Evolutionary conservation across 2,888 invertebrate species (phyloP).

Genomic region (Zaprionus lineosus): DNA sequence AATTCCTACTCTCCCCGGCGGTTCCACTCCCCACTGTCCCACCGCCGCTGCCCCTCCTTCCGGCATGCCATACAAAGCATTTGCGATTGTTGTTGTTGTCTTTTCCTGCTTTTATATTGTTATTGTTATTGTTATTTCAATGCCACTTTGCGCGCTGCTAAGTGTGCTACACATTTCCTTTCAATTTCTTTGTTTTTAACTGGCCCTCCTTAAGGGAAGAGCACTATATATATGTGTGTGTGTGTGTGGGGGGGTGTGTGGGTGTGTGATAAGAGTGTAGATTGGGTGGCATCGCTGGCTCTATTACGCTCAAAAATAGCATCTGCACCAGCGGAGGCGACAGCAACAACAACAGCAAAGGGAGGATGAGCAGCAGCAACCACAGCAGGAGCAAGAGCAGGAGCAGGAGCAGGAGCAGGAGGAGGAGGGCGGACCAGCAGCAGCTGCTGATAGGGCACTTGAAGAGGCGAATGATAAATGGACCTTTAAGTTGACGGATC

Average conservation of each 20-base stretch:
- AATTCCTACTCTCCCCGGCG: conserved; percentile 34
- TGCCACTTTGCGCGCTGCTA: conserved; percentile 67
- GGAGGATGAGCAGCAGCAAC: background rate
- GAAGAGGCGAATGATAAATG: conserved; percentile 14
- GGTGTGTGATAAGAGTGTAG: too few species aligned
- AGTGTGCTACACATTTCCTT: conserved; percentile 68
- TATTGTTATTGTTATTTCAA: conserved; percentile 62
- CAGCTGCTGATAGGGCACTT: background rate
- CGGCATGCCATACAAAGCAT: conserved; percentile 17
- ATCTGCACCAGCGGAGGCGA: conserved; percentile 1
- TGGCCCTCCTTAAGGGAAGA: background rate
- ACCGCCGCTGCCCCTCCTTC: conserved; percentile 3
- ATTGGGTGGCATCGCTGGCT: too few species aligned
- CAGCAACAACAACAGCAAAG: too few species aligned
- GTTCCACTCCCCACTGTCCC: background rate
- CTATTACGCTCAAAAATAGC: conserved; percentile 1
- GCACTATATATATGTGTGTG: too few species aligned
- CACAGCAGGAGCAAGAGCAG: background rate
- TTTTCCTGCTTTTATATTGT: conserved; percentile 17
- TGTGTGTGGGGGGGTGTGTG: too few species aligned
- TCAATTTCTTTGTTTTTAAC: conserved; percentile 44
- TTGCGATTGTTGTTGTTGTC: conserved; percentile 26
- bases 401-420: background rate
- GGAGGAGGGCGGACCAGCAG: background rate
- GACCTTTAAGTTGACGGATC: conserved; percentile 4